These are phyloP conservation scores for Glossophaga mutica DNA, from an alignment of 2,797 vertebrate genomes.

Conservation along the genomic window DNA sequence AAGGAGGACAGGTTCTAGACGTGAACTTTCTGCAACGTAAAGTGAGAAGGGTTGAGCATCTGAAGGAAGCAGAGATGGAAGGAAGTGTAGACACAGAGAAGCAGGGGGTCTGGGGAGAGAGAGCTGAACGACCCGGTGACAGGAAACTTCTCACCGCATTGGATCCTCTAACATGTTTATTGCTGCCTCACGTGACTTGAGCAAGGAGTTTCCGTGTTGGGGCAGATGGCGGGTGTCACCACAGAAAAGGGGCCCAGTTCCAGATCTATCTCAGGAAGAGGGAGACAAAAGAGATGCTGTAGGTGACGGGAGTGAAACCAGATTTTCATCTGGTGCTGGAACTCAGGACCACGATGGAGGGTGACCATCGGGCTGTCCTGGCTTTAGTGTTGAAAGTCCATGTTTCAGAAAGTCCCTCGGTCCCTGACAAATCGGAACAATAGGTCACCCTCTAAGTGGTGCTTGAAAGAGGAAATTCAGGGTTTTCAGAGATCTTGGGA, in stretches of 20 bases:
- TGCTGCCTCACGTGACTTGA: neutral
- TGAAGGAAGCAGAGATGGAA: neutral
- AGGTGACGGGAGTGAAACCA: neutral
- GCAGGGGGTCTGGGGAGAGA: too few relatives aligned
- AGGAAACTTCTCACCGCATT: neutral
- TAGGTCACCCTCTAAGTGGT: neutral
- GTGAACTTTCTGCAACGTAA: neutral
- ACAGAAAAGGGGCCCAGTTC: neutral
- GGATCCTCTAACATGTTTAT: neutral
- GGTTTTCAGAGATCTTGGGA: neutral
- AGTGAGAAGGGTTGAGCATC: neutral
- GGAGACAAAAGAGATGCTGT: neutral
- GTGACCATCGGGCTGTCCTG: neutral
- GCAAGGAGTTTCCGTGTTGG: neutral
- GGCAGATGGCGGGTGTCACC: neutral
- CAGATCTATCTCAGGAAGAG: neutral
- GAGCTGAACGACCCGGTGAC: neutral
- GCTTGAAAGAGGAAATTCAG: neutral
- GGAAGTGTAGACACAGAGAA: neutral
- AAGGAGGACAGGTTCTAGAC: neutral
- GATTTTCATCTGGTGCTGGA: neutral
- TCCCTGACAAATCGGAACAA: neutral
- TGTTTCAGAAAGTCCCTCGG: neutral
- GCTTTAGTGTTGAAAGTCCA: neutral
- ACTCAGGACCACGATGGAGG: neutral